A percentile compares a stretch with the other conserved stretches of the same genome.
Conservation (phyloP, 2,113 vertebrate species). For the Tapirus terrestris region DNA sequence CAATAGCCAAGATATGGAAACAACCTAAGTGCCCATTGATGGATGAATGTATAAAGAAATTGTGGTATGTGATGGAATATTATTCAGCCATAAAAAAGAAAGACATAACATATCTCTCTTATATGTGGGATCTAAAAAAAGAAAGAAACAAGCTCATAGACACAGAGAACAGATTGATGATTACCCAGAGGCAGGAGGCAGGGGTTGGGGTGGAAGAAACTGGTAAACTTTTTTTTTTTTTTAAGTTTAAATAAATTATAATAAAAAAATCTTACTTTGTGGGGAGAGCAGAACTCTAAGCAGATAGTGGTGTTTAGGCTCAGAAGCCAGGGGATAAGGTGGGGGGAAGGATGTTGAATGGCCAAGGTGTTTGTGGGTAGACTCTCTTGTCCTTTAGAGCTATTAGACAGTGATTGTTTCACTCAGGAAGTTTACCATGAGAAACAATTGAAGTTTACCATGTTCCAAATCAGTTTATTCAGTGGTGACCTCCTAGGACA, state of each 20-base stretch:
- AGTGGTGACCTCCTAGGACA: background rate
- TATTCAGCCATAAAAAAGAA: background rate
- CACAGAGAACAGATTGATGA: background rate
- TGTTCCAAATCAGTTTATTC: background rate
- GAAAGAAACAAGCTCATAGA: background rate
- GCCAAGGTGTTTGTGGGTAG: conserved; percentile 63
- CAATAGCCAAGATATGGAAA: background rate
- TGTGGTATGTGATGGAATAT: background rate
- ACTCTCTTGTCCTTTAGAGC: conserved; percentile 64
- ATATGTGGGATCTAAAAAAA: background rate
- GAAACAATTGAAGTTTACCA: background rate
- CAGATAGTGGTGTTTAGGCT: background rate
- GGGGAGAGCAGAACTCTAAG: background rate
- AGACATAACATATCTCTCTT: background rate
- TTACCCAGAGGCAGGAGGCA: background rate
- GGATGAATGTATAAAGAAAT: background rate
- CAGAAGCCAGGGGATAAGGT: conserved; percentile 48
- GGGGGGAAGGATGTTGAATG: conserved; percentile 57
- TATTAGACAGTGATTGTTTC: background rate
- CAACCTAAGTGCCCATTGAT: background rate
- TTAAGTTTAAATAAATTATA: background rate
- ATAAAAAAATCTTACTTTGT: background rate
- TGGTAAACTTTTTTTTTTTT: no score
- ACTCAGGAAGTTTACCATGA: background rate
- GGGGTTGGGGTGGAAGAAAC: background rate